Percentiles rank a stretch among this genome's conserved stretches.
Conservation (phyloP, 2,797 vertebrate species). For the Anabas testudineus region DNA sequence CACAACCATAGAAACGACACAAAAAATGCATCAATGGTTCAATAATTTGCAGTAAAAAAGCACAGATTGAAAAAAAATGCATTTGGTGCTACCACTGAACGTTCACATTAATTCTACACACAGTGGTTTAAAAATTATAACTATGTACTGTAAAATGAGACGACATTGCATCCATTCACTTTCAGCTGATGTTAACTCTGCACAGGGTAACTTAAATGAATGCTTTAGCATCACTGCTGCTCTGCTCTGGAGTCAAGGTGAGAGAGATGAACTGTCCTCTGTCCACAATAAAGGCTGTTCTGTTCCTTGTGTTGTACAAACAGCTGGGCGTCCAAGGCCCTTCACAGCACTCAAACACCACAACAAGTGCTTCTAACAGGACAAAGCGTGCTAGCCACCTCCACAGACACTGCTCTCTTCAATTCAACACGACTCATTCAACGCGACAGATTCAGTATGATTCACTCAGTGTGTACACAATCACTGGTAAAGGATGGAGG, state of each 20-base stretch:
- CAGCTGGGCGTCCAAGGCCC: constrained; percentile 30
- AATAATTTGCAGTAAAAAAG: no score
- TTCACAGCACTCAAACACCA: constrained; percentile 20
- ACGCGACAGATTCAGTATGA: constrained; percentile 48
- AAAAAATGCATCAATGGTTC: background rate
- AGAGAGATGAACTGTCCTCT: constrained; percentile 27
- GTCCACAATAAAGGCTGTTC: constrained; percentile 28
- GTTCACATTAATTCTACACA: background rate
- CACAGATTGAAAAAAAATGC: background rate
- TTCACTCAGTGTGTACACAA: constrained; percentile 37
- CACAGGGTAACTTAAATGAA: background rate
- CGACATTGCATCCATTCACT: background rate
- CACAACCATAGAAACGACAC: no score
- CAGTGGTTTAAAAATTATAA: background rate
- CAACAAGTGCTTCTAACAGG: constrained; percentile 20
- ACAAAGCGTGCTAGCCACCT: constrained; percentile 47
- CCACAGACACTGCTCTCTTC: constrained; percentile 40
- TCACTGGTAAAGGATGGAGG: constrained; percentile 12
- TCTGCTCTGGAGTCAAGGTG: constrained; percentile 19
- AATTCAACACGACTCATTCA: constrained; percentile 34
- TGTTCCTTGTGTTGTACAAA: constrained; percentile 55
- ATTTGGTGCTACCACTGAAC: no score
- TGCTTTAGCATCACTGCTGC: background rate
- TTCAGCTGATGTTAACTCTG: background rate
- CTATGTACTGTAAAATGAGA: background rate